phyloP scores from a whole-genome alignment of 2,113 vertebrate species.

The Amphilophus citrinellus region DNA sequence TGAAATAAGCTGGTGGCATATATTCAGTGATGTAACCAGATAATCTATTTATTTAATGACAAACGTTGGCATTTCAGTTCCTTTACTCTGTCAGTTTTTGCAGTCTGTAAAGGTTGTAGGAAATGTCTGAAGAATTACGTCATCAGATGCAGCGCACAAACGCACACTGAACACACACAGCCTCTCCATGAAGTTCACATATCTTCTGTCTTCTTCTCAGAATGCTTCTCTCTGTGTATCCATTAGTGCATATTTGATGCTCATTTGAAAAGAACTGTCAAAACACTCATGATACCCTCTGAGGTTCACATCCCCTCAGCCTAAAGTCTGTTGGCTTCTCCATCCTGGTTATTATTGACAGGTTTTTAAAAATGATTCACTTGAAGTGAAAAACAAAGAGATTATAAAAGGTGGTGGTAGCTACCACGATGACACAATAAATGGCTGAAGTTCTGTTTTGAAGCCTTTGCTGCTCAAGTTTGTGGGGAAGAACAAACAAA shows the following conservation, averaged over 20 bases:
- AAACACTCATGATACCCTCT: neutral
- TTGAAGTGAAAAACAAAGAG: too few species aligned
- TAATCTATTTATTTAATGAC: neutral
- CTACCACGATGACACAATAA: too few species aligned
- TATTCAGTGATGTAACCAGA: neutral
- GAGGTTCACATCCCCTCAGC: too few species aligned
- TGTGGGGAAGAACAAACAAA: too few species aligned
- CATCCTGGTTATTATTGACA: too few species aligned
- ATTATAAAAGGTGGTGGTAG: too few species aligned
- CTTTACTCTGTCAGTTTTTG: neutral
- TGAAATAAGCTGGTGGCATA: neutral
- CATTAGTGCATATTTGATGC: neutral
- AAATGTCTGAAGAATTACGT: slow-evolving; percentile 30
- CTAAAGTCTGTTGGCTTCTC: too few species aligned
- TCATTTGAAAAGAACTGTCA: too few species aligned
- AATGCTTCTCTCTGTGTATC: neutral
- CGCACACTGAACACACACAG: neutral
- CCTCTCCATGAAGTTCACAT: neutral
- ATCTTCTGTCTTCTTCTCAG: neutral
- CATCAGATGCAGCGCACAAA: neutral
- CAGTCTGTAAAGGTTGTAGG: neutral
- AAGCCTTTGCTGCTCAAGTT: too few species aligned
- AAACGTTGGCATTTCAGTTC: neutral
- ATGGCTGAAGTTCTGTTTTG: too few species aligned
- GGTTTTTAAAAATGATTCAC: too few species aligned